A percentile compares a stretch with the other conserved stretches of the same genome.
These are phyloP conservation scores for Zelleria hepariella DNA, from an alignment of 2,888 invertebrate genomes.

Conservation along the genomic window DNA sequence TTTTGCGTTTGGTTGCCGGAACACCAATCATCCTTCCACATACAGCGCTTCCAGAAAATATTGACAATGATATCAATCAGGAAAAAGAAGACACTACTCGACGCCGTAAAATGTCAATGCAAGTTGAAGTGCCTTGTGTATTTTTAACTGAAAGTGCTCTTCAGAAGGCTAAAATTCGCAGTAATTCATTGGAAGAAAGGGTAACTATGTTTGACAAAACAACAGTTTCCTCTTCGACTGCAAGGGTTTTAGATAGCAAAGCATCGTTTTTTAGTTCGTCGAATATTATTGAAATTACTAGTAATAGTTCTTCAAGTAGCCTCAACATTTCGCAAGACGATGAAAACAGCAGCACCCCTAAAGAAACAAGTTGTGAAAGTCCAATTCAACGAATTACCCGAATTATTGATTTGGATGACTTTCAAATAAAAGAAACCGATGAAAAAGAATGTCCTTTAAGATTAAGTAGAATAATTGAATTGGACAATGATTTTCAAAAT, in stretches of 20 bases:
- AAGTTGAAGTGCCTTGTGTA: conserved; percentile 68
- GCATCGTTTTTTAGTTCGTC: conserved; percentile 39
- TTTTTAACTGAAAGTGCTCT: conserved; percentile 64
- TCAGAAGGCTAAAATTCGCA: conserved; percentile 59
- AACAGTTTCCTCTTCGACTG: conserved; percentile 37
- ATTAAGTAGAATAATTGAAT: conserved; percentile 7
- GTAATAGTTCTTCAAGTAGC: conserved; percentile 11
- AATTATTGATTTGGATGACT: conserved; percentile 54
- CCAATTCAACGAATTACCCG: conserved; percentile 55
- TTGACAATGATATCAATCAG: conserved; percentile 58
- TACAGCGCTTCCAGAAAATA: conserved; percentile 43
- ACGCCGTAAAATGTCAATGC: conserved; percentile 66
- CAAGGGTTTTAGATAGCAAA: conserved; percentile 44
- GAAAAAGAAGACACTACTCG: conserved; percentile 55
- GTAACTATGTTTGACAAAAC: conserved; percentile 44
- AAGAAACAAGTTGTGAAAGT: conserved; percentile 30
- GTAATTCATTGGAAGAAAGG: conserved; percentile 61
- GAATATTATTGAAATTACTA: conserved; percentile 34
- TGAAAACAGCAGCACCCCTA: conserved; percentile 33
- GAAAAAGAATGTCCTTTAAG: conserved; percentile 6
- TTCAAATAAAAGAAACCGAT: conserved; percentile 6
- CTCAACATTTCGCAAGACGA: conserved; percentile 15
- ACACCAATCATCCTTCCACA: conserved; percentile 74
- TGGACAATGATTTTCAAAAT: not conserved
- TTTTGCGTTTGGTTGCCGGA: conserved; percentile 75